Percentiles rank a stretch among this genome's conserved stretches.
These are phyloP conservation scores for Semicossyphus pulcher DNA, from an alignment of 2,113 vertebrate species.

Conservation along the genomic window DNA sequence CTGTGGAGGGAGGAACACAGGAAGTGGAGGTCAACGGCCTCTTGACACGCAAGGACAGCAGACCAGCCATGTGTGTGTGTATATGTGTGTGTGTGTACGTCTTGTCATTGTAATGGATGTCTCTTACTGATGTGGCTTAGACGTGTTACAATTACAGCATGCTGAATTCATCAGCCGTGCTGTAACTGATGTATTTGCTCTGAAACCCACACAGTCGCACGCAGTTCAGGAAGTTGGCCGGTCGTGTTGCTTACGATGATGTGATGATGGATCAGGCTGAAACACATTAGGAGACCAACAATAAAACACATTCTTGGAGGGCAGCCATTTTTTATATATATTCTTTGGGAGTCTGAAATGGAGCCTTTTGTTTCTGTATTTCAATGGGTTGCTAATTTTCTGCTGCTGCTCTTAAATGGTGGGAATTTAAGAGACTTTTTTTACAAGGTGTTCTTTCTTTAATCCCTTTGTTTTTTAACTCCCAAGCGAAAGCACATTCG, in stretches of 20 bases:
- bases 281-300: slow-evolving; percentile 52
- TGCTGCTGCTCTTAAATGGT: not conserved
- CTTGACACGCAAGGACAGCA: slow-evolving; percentile 60
- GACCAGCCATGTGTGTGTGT: slow-evolving; percentile 42
- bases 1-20: slow-evolving; percentile 53
- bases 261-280: slow-evolving; percentile 47
- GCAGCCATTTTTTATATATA: slow-evolving; percentile 15
- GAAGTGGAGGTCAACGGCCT: slow-evolving; percentile 73
- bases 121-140: slow-evolving; percentile 37
- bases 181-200: slow-evolving; percentile 59
- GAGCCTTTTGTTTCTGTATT: not conserved
- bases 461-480: slow-evolving; percentile 7
- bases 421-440: slow-evolving; percentile 14
- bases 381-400: slow-evolving; percentile 3
- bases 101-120: slow-evolving; percentile 59
- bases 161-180: slow-evolving; percentile 53
- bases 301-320: slow-evolving; percentile 33
- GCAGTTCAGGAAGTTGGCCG: slow-evolving; percentile 36
- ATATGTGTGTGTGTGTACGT: slow-evolving; percentile 5
- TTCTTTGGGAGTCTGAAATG: not conserved
- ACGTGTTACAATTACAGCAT: slow-evolving; percentile 53
- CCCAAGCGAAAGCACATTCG: slow-evolving; percentile 6
- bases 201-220: not conserved
- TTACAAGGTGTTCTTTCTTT: not conserved
- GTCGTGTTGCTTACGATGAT: not conserved